Conservation (phyloP, 2,797 vertebrate species). For the Karalla daura region DNA sequence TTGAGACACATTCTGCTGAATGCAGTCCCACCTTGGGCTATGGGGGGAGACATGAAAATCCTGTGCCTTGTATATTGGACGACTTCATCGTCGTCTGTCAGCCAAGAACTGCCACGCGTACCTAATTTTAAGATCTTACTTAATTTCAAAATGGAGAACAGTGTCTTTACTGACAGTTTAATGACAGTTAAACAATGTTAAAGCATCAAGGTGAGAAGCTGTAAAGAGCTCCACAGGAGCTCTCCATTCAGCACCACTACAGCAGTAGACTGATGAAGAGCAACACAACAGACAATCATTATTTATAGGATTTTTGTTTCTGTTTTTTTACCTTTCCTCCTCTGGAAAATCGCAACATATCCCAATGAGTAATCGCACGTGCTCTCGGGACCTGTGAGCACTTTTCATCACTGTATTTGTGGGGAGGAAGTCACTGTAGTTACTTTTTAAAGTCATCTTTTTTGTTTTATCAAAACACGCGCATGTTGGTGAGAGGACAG, state of each 20-base stretch:
- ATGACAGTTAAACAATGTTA: neutral
- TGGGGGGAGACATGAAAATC: no score
- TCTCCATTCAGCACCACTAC: conserved; percentile 1
- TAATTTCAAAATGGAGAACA: no score
- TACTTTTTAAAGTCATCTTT: neutral
- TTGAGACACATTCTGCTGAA: no score
- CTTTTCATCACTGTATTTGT: no score
- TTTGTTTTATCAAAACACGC: neutral
- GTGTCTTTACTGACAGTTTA: neutral
- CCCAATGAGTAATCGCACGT: no score
- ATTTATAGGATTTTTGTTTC: neutral
- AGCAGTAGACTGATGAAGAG: neutral
- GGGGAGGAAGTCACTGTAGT: neutral
- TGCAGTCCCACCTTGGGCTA: no score
- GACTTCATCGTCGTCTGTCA: no score
- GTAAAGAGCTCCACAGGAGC: neutral
- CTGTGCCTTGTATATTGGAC: no score
- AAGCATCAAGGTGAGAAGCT: neutral
- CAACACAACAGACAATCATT: neutral
- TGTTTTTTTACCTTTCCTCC: neutral
- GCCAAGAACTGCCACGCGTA: no score
- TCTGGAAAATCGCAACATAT: neutral
- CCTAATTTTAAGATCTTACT: no score
- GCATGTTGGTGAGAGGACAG: no score
- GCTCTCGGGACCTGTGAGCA: no score